These are phyloP conservation scores for Polyommatus iphigenia DNA, from an alignment of 2,888 invertebrate genomes.

Conservation along the genomic window DNA sequence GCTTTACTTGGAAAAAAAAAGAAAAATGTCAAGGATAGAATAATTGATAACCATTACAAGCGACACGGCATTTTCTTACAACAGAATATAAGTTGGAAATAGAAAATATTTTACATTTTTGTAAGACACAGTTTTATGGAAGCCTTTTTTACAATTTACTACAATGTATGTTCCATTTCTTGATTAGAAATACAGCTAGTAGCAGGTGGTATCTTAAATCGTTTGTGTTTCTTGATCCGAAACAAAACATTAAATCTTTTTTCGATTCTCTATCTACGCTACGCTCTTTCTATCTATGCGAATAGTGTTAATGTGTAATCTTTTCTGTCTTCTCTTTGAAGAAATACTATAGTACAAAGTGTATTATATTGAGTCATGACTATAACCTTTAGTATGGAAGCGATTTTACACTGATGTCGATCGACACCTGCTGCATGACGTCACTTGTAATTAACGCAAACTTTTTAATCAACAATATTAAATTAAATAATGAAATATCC, in stretches of 20 bases:
- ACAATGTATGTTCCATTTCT: not conserved
- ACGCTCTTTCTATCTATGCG: too few species aligned
- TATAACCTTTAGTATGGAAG: not conserved
- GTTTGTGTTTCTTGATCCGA: not conserved
- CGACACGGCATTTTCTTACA: slow-evolving; percentile 16
- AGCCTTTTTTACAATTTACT: not conserved
- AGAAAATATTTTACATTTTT: slow-evolving; percentile 11
- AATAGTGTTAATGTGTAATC: not conserved
- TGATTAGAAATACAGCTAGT: not conserved
- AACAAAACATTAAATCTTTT: too few species aligned
- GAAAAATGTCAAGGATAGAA: slow-evolving; percentile 29
- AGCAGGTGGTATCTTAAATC: not conserved
- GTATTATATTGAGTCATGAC: not conserved
- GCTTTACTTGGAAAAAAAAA: slow-evolving; percentile 8
- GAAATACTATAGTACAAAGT: not conserved
- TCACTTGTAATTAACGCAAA: not conserved
- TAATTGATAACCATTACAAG: slow-evolving; percentile 26
- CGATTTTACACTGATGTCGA: not conserved
- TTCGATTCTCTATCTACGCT: too few species aligned
- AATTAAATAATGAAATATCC: not conserved
- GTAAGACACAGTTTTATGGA: not conserved
- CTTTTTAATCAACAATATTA: not conserved
- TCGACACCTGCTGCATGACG: slow-evolving; percentile 5
- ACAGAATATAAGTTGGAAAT: slow-evolving; percentile 13
- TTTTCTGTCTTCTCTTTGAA: not conserved